Evolutionary conservation across 2,797 vertebrate genomes (phyloP).

Genomic region (Melanogrammus aeglefinus): DNA sequence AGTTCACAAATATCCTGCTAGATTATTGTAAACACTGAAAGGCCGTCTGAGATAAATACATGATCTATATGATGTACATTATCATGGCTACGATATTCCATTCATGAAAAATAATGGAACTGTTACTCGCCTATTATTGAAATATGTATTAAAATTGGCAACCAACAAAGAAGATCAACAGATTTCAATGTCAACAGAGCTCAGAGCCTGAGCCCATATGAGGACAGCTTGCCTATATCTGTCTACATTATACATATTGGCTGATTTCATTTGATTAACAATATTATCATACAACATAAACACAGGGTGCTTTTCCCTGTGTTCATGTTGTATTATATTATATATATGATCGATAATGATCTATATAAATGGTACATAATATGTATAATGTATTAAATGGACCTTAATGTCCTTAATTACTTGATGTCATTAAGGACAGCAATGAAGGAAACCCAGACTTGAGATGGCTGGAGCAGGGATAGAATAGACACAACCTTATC

Average conservation of each 20-base stretch:
- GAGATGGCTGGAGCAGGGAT: constrained; percentile 25
- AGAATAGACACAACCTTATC: constrained; percentile 21
- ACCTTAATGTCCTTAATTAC: neutral
- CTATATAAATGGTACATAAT: neutral
- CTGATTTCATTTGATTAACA: too few relatives aligned
- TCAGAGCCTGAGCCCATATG: neutral
- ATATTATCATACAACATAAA: too few relatives aligned
- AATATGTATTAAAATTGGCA: neutral
- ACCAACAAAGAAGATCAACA: neutral
- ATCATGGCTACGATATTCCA: neutral
- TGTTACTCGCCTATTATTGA: neutral
- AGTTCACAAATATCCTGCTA: neutral
- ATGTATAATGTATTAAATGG: neutral
- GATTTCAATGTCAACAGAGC: neutral
- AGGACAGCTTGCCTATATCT: neutral
- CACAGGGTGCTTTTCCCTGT: neutral
- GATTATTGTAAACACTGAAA: neutral
- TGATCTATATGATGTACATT: neutral
- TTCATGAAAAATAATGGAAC: neutral
- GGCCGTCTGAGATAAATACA: neutral
- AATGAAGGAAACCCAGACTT: neutral
- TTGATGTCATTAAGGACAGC: constrained; percentile 11
- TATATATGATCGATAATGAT: neutral
- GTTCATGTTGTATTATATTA: neutral
- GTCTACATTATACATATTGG: too few relatives aligned